Conservation (phyloP, 2,797 vertebrate species). For the Fistularia commersonii region DNA sequence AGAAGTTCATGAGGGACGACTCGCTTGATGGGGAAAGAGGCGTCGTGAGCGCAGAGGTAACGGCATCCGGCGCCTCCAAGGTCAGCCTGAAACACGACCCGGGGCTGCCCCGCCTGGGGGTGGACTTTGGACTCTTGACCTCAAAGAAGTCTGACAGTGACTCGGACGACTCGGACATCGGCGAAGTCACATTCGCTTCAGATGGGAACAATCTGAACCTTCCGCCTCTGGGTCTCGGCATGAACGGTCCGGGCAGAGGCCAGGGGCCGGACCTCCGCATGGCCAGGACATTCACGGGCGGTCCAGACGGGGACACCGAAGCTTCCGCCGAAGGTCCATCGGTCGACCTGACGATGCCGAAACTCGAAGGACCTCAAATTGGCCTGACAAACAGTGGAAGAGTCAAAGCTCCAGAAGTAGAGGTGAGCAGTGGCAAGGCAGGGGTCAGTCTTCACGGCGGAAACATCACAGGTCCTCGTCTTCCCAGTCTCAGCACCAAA, state of each 20-base stretch:
- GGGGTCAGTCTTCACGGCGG: conserved; percentile 23
- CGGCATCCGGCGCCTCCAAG: conserved; percentile 26
- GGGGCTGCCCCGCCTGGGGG: conserved; percentile 46
- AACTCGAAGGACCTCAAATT: conserved; percentile 23
- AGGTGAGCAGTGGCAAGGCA: conserved; percentile 16
- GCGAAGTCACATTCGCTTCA: conserved; percentile 1
- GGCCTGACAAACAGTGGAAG: conserved; percentile 23
- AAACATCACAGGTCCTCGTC: conserved; percentile 19
- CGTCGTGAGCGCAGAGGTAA: conserved; percentile 2
- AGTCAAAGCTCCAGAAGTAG: conserved; percentile 15
- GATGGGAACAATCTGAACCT: conserved; percentile 54
- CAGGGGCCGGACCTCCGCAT: neutral
- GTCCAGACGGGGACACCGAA: neutral
- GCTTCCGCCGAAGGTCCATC: conserved; percentile 10
- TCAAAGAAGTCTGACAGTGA: conserved; percentile 12
- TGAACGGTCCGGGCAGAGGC: conserved; percentile 1
- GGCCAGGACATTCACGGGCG: neutral
- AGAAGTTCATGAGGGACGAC: conserved; percentile 63
- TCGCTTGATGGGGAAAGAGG: neutral
- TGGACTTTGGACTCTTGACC: conserved; percentile 60
- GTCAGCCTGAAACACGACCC: conserved; percentile 27
- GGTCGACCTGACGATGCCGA: conserved; percentile 16
- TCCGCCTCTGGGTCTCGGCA: conserved; percentile 36
- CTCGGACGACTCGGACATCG: conserved; percentile 14
- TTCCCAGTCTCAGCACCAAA: conserved; percentile 42